These are phyloP conservation scores for Monopis laevigella DNA, from an alignment of 2,888 invertebrate genomes.

Conservation along the genomic window DNA sequence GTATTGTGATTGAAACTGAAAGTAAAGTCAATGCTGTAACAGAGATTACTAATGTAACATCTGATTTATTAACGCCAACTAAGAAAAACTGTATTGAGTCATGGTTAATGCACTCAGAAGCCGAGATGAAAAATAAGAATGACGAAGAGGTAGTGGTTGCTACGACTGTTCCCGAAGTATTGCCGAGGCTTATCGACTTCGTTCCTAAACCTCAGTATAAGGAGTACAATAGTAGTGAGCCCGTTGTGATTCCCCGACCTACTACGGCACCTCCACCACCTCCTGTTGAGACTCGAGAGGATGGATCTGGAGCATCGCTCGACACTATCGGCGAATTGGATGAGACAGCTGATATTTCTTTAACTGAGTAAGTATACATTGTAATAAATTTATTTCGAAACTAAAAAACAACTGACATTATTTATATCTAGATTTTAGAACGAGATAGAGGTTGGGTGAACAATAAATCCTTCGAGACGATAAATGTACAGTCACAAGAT, in stretches of 20 bases:
- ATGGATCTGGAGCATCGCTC: conserved; percentile 67
- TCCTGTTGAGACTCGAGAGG: conserved; percentile 53
- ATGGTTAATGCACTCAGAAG: conserved; percentile 58
- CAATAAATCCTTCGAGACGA: conserved; percentile 24
- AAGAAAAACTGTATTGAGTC: conserved; percentile 61
- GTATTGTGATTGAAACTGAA: conserved; percentile 47
- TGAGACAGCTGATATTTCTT: conserved; percentile 52
- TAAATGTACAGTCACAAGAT: conserved; percentile 37
- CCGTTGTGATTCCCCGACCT: conserved; percentile 46
- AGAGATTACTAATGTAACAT: conserved; percentile 33
- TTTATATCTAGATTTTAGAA: neutral
- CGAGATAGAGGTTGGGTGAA: conserved; percentile 1
- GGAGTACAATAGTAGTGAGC: conserved; percentile 29
- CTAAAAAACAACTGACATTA: neutral
- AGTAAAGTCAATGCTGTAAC: conserved; percentile 31
- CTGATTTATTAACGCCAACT: conserved; percentile 44
- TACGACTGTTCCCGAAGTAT: conserved; percentile 43
- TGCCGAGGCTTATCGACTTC: conserved; percentile 77
- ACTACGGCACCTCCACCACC: conserved; percentile 39
- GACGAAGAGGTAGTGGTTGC: conserved; percentile 38
- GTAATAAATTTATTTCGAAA: neutral
- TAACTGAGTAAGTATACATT: conserved; percentile 40
- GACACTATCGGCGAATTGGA: conserved; percentile 78
- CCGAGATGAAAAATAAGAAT: conserved; percentile 52
- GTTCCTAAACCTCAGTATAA: conserved; percentile 71